These are phyloP conservation scores for Sebastes fasciatus DNA, from an alignment of 2,113 vertebrate species.

Conservation along the genomic window DNA sequence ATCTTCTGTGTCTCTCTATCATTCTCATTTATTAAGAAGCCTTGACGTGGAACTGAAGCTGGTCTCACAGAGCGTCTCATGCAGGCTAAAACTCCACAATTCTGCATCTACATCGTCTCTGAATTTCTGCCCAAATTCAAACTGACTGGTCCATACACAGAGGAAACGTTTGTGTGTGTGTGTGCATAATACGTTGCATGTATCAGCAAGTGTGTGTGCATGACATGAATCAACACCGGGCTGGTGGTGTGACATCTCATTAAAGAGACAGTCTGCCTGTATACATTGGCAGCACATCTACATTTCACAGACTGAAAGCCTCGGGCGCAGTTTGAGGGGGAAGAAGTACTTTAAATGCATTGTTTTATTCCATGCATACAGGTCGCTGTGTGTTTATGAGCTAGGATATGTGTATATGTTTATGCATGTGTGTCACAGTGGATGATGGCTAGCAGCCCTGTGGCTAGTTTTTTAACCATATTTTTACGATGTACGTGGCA, in stretches of 20 bases:
- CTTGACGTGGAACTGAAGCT: neutral
- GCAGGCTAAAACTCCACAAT: neutral
- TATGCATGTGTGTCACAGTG: neutral
- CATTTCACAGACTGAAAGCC: conserved; percentile 8
- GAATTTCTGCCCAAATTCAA: neutral
- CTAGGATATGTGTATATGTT: neutral
- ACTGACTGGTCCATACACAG: neutral
- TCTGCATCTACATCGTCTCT: neutral
- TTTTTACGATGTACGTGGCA: neutral
- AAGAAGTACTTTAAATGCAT: neutral
- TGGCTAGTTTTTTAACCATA: neutral
- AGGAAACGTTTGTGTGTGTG: neutral
- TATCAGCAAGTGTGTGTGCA: neutral
- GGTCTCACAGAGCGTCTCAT: neutral
- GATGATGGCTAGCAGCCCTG: neutral
- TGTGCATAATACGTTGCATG: neutral
- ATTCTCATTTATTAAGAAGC: conserved; percentile 12
- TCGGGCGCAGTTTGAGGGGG: neutral
- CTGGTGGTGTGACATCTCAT: conserved; percentile 49
- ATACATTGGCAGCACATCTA: conserved; percentile 9
- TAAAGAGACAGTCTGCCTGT: conserved; percentile 48
- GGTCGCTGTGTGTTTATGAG: neutral
- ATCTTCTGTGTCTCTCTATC: neutral
- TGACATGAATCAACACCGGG: conserved; percentile 45
- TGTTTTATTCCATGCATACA: neutral